Evolutionary conservation across 1,140 invertebrate species (phyloP).

Genomic region (Paralvinella palmiformis): DNA sequence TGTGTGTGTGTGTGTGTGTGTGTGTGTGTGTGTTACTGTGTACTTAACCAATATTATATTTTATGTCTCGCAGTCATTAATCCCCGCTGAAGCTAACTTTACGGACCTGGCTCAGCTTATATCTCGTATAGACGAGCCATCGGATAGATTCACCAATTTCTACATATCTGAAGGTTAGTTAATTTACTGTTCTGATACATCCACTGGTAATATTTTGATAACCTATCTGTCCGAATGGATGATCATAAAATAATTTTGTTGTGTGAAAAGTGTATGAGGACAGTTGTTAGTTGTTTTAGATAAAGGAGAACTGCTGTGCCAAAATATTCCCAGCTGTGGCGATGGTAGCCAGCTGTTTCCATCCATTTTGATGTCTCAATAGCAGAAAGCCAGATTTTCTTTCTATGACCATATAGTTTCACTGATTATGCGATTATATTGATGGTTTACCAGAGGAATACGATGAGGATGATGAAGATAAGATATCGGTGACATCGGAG

Average conservation of each 20-base stretch:
- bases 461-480: constrained; percentile 16
- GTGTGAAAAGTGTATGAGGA: neutral
- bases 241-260: neutral
- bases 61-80: constrained; percentile 19
- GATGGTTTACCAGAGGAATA: neutral
- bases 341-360: neutral
- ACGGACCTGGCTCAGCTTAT: constrained; percentile 95
- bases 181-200: neutral
- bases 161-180: constrained; percentile 10
- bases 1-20: neutral
- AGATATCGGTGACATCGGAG: constrained; percentile 20
- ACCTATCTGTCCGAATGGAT: neutral
- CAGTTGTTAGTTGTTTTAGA: neutral
- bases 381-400: neutral
- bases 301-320: neutral
- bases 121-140: constrained; percentile 69
- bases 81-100: constrained; percentile 56
- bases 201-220: neutral
- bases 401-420: neutral
- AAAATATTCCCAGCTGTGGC: neutral
- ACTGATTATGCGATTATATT: neutral
- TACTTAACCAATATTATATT: no score
- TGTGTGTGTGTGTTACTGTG: neutral
- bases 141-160: constrained; percentile 6
- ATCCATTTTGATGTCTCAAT: neutral